Base-by-base conservation (phyloP, 1,140 invertebrate species). In the Acromyrmex charruanus region DNA sequence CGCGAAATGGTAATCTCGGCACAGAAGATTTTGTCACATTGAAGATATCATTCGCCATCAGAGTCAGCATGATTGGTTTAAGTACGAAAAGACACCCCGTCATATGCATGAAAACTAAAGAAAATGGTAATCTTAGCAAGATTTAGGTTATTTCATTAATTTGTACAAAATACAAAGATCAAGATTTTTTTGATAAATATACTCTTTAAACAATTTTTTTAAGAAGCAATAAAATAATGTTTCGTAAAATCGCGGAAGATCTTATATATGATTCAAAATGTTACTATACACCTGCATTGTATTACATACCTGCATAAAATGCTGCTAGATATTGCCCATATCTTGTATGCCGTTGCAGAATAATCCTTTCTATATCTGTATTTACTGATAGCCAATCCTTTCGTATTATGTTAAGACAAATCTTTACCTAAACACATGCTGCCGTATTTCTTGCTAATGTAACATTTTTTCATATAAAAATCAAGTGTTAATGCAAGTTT, bases 391-490 rank as follows among this genome's bases (percentile, higher is more conserved):
- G 1, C 72, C 72, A 75, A 7, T 75, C 31, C 10, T 35, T 39
- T 59, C 59, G 10, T 10, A 75, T 59, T 5, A 18, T 25, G 2
- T 75, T 21, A 59, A 75, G 14, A 25, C 53, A 75, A 35, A 3
- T 10, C 25, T 79, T 79, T 79, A 79, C 25, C 77, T 79, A 51
- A 66, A 79, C 6, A 44, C 6, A 44, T 6, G 7, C 53, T 71
- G 21, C 18, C 31, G 10, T n/a, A 53, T 74, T 44, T 49, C 10
- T 63, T 12, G 16, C n/a, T 16, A 25, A 21, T 21, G 2, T 39
- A 58, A 74, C 16, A 18, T 68, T 39, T 21, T 7, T 72, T 25
- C 3, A 25, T 6, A 53, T 2, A 18, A 44, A 44, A 39, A 6
- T 44, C 7, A 44, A 44, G 39, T 44, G 18, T 3, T 66, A 71